A percentile compares a stretch with the other conserved stretches of the same genome.
Evolutionary conservation across 2,113 vertebrate species (phyloP).

Genomic region (Pleuronectes platessa): DNA sequence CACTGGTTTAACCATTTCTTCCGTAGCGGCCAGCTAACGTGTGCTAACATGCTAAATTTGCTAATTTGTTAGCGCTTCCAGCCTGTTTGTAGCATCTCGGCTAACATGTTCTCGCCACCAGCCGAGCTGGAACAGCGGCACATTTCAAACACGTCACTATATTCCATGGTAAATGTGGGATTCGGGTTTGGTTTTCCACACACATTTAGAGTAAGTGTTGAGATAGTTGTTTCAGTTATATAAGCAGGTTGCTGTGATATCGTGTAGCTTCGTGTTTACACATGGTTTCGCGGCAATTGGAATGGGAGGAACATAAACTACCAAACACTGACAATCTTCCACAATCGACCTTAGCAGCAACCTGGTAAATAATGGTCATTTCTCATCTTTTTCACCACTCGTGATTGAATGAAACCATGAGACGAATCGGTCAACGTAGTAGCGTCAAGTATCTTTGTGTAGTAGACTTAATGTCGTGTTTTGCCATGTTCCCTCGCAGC

Average conservation of each 20-base stretch:
- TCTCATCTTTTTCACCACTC: background rate
- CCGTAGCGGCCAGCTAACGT: slow-evolving; percentile 41
- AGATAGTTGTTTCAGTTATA: rapidly evolving
- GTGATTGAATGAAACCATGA: background rate
- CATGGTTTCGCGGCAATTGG: slow-evolving; percentile 9
- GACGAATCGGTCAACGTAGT: background rate
- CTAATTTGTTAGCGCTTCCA: slow-evolving; percentile 51
- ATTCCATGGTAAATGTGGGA: rapidly evolving
- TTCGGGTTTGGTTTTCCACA: background rate
- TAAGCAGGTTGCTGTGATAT: background rate
- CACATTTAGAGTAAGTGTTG: rapidly evolving
- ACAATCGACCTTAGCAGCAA: too few relatives aligned
- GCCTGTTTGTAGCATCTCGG: slow-evolving; percentile 61
- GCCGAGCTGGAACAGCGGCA: background rate
- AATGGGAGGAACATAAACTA: background rate
- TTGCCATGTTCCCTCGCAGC: slow-evolving; percentile 49
- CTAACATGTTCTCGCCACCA: slow-evolving; percentile 22
- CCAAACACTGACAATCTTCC: background rate
- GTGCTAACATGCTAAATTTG: slow-evolving; percentile 60
- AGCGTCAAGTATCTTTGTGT: background rate
- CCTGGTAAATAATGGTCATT: background rate
- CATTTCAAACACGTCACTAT: background rate
- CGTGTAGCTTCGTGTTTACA: slow-evolving; percentile 39
- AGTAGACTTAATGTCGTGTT: slow-evolving; percentile 9
- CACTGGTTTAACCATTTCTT: slow-evolving; percentile 6